Base-by-base conservation (phyloP, 2,888 invertebrate species). In the Lacanobia wlatinum region DNA sequence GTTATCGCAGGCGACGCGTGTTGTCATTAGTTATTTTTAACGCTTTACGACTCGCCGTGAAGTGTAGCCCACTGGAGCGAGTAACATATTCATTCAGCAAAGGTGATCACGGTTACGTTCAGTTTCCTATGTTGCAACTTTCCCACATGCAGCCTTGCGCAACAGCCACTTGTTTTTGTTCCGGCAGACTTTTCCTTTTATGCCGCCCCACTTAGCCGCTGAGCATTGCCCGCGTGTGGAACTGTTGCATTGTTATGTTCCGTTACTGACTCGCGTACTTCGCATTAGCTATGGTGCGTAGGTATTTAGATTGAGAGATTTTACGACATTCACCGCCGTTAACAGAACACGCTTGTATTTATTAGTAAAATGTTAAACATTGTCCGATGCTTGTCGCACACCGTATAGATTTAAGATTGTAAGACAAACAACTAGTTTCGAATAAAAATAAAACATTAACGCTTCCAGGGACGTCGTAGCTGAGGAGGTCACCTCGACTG, bases 11-110 rank as follows among this genome's bases (percentile, higher is more conserved):
- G 94, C 94, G 92, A 90, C 92, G 94, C 91, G 88, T 94, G 95
- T 94, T 96, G 95, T 95, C 96, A 96, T 93, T 93, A 92, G 94
- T 94, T 96, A 96, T 96, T 95, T 95, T 95, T 96, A 95, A 93
- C 93, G 91, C 87, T 91, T 90, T 90, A 89, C 87, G 91, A 88
- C 86, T 89, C 76, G 86, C 84, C 71, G 82, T 84, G 76, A 73
- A 72, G 76, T 84, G 82, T 84, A 82, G 88, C 87, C 90, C 88
- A 91, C 87, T 91, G 90, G 89, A 91, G 91, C 92, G 90, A 90
- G 86, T 90, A 92, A 91, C 89, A 76, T 88, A 91, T 92, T 91
- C 92, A 92, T 92, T 90, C 88, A 90, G 84, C 78, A 83, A 87
- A 84, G 85, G 85, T 84, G 82, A 88, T 91, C 87, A 87, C 85